Conservation (phyloP, 1,140 invertebrate genomes). For the Drosophila nannoptera region DNA sequence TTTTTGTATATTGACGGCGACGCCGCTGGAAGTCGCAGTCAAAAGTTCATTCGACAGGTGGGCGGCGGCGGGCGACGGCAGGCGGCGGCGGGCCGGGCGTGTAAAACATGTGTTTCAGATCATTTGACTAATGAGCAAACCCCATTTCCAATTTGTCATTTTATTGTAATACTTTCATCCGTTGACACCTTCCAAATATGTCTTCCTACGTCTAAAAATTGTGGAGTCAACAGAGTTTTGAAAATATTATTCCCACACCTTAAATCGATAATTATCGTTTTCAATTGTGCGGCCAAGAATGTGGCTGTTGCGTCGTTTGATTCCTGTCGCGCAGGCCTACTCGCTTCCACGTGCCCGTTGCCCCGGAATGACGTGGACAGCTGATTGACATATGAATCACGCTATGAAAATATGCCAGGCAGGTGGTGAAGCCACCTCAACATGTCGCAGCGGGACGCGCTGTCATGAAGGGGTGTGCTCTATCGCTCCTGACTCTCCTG, state of each 20-base stretch:
- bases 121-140: slow-evolving; percentile 76
- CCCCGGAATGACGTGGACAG: slow-evolving; percentile 73
- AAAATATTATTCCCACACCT: too few species aligned
- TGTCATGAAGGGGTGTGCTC: slow-evolving; percentile 5
- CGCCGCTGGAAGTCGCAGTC: slow-evolving; percentile 12
- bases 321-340: slow-evolving; percentile 25
- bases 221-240: neutral
- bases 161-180: slow-evolving; percentile 44
- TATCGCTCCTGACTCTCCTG: neutral
- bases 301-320: neutral
- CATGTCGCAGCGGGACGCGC: slow-evolving; percentile 55
- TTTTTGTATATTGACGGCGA: slow-evolving; percentile 55
- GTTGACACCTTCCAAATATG: slow-evolving; percentile 42
- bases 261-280: too few species aligned
- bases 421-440: slow-evolving; percentile 14
- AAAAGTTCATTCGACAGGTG: slow-evolving; percentile 1
- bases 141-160: slow-evolving; percentile 65
- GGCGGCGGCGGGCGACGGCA: neutral
- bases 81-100: neutral
- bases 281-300: neutral
- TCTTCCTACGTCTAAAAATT: neutral
- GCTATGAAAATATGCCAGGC: slow-evolving; percentile 53
- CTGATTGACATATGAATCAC: slow-evolving; percentile 78
- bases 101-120: slow-evolving; percentile 66
- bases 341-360: slow-evolving; percentile 28